Conservation (phyloP, 2,888 invertebrate genomes). For the Callinectes sapidus region DNA sequence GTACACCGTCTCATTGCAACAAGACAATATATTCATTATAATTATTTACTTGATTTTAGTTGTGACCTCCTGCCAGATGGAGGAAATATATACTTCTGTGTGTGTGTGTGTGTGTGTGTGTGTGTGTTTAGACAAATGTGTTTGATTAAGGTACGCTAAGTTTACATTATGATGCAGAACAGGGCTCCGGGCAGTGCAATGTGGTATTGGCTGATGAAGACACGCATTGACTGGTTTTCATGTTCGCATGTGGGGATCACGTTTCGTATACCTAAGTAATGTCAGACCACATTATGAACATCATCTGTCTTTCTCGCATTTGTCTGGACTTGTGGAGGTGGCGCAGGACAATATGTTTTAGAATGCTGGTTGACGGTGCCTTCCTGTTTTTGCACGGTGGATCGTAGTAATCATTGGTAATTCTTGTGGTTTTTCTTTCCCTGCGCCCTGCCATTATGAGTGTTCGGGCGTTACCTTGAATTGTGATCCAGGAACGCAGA, state of each 20-base stretch:
- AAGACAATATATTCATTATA: too few relatives aligned
- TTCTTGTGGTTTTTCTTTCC: background rate
- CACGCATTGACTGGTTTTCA: background rate
- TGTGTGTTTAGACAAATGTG: background rate
- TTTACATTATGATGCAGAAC: background rate
- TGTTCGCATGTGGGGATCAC: background rate
- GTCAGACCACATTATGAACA: background rate
- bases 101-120: slow-evolving; percentile 1
- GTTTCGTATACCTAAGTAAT: background rate
- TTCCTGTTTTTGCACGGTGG: background rate
- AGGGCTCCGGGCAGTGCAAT: background rate
- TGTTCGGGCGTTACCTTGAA: background rate
- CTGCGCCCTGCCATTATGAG: background rate
- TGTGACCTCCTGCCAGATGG: too few relatives aligned
- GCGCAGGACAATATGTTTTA: background rate
- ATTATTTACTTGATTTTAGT: too few relatives aligned
- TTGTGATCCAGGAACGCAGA: background rate
- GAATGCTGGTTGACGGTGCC: background rate
- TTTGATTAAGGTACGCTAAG: background rate
- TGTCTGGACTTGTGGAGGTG: background rate
- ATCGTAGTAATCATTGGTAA: background rate
- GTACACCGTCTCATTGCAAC: too few relatives aligned
- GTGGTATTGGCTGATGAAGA: background rate
- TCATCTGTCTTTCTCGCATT: background rate
- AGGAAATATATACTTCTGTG: background rate